Evolutionary conservation across 2,888 invertebrate species (phyloP).

Genomic region (Idaea biselata): DNA sequence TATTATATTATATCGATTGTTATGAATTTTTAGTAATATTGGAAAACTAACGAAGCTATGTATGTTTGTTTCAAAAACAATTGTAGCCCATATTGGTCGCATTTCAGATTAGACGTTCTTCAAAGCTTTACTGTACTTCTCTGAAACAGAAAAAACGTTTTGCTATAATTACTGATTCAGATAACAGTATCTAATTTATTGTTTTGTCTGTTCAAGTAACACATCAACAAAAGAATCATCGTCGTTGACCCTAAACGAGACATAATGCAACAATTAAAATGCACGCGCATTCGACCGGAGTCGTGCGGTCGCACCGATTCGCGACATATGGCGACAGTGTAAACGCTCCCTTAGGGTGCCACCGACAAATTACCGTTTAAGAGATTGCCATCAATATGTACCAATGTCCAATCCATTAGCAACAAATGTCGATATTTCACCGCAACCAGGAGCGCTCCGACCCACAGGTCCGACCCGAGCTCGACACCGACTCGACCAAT

Average conservation of each 20-base stretch:
- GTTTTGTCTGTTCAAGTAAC: not conserved
- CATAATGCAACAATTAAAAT: slow-evolving; percentile 60
- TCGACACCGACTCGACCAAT: slow-evolving; percentile 62
- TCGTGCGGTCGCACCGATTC: slow-evolving; percentile 25
- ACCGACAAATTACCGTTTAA: slow-evolving; percentile 69
- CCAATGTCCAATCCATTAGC: slow-evolving; percentile 70
- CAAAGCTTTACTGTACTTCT: too few species aligned
- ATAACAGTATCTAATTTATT: not conserved
- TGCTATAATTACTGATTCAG: not conserved
- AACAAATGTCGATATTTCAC: slow-evolving; percentile 69
- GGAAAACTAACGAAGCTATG: too few species aligned
- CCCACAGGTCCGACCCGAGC: slow-evolving; percentile 12
- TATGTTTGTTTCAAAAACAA: too few species aligned
- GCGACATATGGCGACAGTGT: slow-evolving; percentile 68
- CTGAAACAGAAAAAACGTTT: too few species aligned
- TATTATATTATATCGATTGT: slow-evolving; percentile 27
- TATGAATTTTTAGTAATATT: slow-evolving; percentile 27
- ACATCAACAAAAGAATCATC: slow-evolving; percentile 12
- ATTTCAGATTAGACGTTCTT: too few species aligned
- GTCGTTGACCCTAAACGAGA: slow-evolving; percentile 34
- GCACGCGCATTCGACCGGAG: slow-evolving; percentile 32
- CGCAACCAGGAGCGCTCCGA: slow-evolving; percentile 13
- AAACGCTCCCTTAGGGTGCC: slow-evolving; percentile 29
- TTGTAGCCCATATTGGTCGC: too few species aligned
- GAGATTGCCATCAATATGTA: slow-evolving; percentile 70